A percentile compares a stretch with the other conserved stretches of the same genome.
Conservation (phyloP, 2,888 invertebrate species). For the Caenorhabditis wallacei region DNA sequence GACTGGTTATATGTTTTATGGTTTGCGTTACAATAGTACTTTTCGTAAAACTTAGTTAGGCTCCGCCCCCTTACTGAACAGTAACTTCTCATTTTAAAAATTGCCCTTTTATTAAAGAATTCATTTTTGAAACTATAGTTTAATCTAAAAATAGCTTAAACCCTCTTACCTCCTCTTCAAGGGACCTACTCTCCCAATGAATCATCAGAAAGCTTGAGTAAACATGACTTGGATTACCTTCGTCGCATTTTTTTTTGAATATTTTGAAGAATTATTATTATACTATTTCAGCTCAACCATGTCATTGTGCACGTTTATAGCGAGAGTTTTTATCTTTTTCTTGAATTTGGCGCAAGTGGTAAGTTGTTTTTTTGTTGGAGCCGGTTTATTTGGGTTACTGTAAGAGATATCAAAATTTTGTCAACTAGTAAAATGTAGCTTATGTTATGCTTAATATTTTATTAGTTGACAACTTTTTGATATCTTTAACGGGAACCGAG, state of each 20-base stretch:
- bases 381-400: too few species aligned
- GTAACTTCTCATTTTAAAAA: too few species aligned
- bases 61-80: background rate
- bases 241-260: slow-evolving; percentile 15
- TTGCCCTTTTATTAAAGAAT: too few species aligned
- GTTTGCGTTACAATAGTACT: background rate
- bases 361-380: slow-evolving; percentile 1
- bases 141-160: background rate
- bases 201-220: slow-evolving; percentile 31
- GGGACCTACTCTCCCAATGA: slow-evolving; percentile 1
- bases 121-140: too few species aligned
- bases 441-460: too few species aligned
- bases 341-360: slow-evolving; percentile 68
- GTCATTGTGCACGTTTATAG: slow-evolving; percentile 60
- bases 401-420: too few species aligned
- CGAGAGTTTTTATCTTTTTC: slow-evolving; percentile 53
- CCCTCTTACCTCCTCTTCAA: background rate
- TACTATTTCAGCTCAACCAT: slow-evolving; percentile 31
- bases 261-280: background rate
- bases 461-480: too few species aligned
- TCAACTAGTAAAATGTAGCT: too few species aligned
- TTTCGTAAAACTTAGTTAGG: background rate
- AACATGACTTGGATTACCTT: slow-evolving; percentile 49
- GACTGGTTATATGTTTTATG: background rate
- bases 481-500: too few species aligned